Evolutionary conservation across 2,888 invertebrate species (phyloP).

Genomic region (Globia sparganii): DNA sequence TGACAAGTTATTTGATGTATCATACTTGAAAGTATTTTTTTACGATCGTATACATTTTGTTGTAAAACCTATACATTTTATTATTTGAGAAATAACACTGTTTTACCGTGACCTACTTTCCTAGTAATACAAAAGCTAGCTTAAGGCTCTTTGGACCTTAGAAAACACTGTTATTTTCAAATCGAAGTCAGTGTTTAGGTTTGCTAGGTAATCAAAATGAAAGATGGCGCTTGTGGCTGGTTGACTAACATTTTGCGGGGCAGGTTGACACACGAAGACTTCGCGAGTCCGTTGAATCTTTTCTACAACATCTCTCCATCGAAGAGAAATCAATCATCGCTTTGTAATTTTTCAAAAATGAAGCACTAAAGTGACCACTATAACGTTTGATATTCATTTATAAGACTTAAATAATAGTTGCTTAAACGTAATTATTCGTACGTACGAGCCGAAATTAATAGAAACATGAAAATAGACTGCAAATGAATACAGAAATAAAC

Average conservation of each 20-base stretch:
- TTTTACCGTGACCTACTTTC: background rate
- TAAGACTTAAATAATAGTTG: background rate
- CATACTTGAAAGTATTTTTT: background rate
- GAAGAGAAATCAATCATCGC: no score
- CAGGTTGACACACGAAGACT: no score
- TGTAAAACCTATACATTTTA: background rate
- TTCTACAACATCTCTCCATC: no score
- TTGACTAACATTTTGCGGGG: no score
- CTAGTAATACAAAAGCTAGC: background rate
- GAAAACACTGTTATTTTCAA: background rate
- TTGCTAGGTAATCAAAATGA: background rate
- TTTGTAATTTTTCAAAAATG: background rate
- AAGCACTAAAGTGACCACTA: background rate
- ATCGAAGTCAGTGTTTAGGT: background rate
- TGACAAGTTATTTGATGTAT: background rate
- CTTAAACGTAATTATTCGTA: background rate
- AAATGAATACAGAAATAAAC: background rate
- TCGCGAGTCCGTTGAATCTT: no score
- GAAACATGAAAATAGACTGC: background rate
- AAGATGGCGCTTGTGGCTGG: background rate
- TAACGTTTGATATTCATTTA: background rate
- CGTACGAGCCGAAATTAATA: background rate
- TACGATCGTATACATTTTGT: background rate
- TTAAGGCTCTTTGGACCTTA: no score
- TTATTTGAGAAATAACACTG: background rate